These are phyloP conservation scores for Gasterosteus nipponicus DNA, from an alignment of 2,113 vertebrate genomes.

Conservation along the genomic window DNA sequence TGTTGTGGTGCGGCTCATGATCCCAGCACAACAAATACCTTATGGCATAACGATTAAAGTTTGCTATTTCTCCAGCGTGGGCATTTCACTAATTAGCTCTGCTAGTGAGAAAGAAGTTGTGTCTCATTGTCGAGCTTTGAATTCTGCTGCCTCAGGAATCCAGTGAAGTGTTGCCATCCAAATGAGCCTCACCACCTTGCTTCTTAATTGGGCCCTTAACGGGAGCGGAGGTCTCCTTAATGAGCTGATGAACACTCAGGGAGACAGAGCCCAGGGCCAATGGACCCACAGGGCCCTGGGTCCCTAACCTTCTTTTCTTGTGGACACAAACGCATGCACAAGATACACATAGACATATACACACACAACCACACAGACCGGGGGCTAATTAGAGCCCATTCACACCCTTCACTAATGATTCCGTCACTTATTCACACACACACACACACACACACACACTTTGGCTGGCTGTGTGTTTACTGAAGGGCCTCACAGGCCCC, in stretches of 20 bases:
- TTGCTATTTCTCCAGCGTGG: slow-evolving; percentile 60
- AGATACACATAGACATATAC: slow-evolving; percentile 16
- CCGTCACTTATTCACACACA: slow-evolving; percentile 73
- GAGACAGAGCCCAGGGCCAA: slow-evolving; percentile 48
- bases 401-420: slow-evolving; percentile 83
- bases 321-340: slow-evolving; percentile 18
- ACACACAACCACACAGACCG: slow-evolving; percentile 53
- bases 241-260: slow-evolving; percentile 79
- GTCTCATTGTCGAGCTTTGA: slow-evolving; percentile 57
- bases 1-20: slow-evolving; percentile 36
- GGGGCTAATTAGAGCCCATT: slow-evolving; percentile 83
- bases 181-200: slow-evolving; percentile 67
- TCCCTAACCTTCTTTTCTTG: slow-evolving; percentile 72
- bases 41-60: slow-evolving; percentile 51
- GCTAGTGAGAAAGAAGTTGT: slow-evolving; percentile 50
- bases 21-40: slow-evolving; percentile 39
- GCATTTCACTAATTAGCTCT: slow-evolving; percentile 67
- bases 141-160: slow-evolving; percentile 76
- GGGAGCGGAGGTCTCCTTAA: slow-evolving; percentile 74
- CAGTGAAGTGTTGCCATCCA: slow-evolving; percentile 67
- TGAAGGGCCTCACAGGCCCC: slow-evolving; percentile 72
- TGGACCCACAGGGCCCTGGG: slow-evolving; percentile 59
- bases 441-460: slow-evolving; percentile 76
- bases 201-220: slow-evolving; percentile 80
- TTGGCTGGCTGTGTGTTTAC: slow-evolving; percentile 79